Conservation (phyloP, 2,113 vertebrate genomes). For the Corynorhinus townsendii region DNA sequence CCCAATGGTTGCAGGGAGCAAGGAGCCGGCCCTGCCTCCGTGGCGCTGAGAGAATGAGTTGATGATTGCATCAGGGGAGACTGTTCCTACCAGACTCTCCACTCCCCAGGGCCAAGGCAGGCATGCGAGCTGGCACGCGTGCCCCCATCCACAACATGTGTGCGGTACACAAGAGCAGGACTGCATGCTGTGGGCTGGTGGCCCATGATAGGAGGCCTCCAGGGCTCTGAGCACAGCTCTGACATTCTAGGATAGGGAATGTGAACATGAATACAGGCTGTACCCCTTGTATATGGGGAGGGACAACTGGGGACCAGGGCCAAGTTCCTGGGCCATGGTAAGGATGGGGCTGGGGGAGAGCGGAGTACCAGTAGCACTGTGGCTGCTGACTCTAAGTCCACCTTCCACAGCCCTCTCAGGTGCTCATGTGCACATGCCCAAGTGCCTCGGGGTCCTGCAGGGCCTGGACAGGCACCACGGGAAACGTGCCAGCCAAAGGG, state of each 20-base stretch:
- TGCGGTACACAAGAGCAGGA: neutral
- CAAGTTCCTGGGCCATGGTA: neutral
- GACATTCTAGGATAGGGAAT: neutral
- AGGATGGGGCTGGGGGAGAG: rapidly evolving
- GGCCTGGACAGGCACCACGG: neutral
- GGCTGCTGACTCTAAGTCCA: neutral
- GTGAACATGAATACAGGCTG: neutral
- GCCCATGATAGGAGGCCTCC: neutral
- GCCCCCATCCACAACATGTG: neutral
- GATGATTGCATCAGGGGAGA: slow-evolving; percentile 25
- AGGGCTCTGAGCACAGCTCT: neutral
- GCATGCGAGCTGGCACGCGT: neutral
- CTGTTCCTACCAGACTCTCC: slow-evolving; percentile 10
- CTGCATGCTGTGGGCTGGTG: neutral
- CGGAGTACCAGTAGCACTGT: neutral
- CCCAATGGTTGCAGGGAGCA: neutral
- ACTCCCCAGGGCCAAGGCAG: slow-evolving; percentile 21
- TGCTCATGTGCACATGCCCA: neutral
- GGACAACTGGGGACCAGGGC: neutral
- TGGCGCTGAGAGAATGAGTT: neutral
- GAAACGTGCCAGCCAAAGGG: neutral
- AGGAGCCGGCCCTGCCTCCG: neutral
- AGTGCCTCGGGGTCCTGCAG: neutral
- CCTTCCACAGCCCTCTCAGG: neutral
- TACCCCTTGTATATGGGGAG: neutral